Conservation (phyloP, 1,140 invertebrate genomes). For the Drosophila elegans region DNA sequence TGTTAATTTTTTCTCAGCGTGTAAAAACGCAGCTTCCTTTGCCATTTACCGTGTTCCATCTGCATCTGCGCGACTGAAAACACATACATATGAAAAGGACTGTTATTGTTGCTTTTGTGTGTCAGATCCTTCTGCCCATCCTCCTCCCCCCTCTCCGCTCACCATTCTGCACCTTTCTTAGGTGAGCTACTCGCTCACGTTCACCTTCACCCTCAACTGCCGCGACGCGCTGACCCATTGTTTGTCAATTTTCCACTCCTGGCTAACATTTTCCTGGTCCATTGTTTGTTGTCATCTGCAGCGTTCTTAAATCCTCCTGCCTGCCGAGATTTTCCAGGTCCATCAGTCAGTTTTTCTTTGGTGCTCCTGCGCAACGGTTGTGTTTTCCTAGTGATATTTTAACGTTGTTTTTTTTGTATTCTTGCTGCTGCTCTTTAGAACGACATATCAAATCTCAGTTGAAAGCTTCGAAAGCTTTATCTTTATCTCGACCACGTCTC, state of each 20-base stretch:
- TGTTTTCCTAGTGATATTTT: conserved; percentile 28
- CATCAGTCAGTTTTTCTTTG: conserved; percentile 59
- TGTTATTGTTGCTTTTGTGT: conserved; percentile 43
- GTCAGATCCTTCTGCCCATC: conserved; percentile 53
- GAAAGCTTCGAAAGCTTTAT: conserved; percentile 39
- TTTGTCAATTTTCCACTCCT: conserved; percentile 82
- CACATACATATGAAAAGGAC: conserved; percentile 20
- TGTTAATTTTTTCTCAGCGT: conserved; percentile 20
- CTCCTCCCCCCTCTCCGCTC: conserved; percentile 14
- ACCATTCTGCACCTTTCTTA: conserved; percentile 24
- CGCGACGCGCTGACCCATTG: conserved; percentile 47
- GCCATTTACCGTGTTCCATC: conserved; percentile 33
- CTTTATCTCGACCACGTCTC: conserved; percentile 11
- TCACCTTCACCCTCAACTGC: conserved; percentile 35
- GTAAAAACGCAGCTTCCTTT: conserved; percentile 21
- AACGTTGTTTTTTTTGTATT: neutral
- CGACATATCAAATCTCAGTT: neutral
- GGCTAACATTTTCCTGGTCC: conserved; percentile 63
- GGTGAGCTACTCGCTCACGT: conserved; percentile 23
- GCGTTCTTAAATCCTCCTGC: conserved; percentile 25
- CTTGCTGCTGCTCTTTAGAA: neutral
- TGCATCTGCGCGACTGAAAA: conserved; percentile 44
- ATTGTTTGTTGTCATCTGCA: conserved; percentile 79
- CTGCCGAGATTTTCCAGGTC: conserved; percentile 37
- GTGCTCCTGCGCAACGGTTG: conserved; percentile 63